phyloP scores from a whole-genome alignment of 2,113 vertebrate species.

The Myodes glareolus region DNA sequence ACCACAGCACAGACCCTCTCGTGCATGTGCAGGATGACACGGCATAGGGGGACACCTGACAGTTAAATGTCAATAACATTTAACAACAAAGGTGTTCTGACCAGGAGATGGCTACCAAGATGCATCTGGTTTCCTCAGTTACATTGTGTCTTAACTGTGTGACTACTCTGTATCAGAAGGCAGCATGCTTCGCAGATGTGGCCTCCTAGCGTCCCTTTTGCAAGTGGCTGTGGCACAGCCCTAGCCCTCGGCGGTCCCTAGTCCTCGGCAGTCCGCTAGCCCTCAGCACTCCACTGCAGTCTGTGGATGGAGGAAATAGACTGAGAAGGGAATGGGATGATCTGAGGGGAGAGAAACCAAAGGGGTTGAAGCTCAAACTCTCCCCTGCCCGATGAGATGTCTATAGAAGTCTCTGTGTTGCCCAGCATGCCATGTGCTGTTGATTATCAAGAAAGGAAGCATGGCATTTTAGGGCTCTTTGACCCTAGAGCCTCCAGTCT shows the following conservation, averaged over 20 bases:
- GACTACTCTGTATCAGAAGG: background rate
- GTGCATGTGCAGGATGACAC: background rate
- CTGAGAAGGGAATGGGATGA: rapidly evolving
- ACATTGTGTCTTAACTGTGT: background rate
- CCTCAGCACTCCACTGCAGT: no score
- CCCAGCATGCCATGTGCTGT: rapidly evolving
- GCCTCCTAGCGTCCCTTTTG: background rate
- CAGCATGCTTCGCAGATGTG: no score
- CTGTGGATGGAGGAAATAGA: background rate
- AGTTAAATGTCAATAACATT: background rate
- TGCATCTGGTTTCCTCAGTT: background rate
- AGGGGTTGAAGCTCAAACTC: background rate
- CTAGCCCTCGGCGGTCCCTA: rapidly evolving
- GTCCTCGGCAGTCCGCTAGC: no score
- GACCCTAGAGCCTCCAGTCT: background rate
- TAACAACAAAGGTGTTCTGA: background rate
- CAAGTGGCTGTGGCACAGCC: no score
- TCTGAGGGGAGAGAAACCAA: background rate
- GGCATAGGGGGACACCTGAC: background rate
- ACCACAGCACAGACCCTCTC: background rate
- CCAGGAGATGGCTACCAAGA: background rate
- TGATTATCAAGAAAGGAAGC: background rate
- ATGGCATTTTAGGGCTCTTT: background rate
- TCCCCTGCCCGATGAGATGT: background rate
- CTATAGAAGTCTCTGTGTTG: background rate